These are phyloP conservation scores for Lacerta agilis DNA, from an alignment of 2,797 vertebrate genomes.

Conservation along the genomic window DNA sequence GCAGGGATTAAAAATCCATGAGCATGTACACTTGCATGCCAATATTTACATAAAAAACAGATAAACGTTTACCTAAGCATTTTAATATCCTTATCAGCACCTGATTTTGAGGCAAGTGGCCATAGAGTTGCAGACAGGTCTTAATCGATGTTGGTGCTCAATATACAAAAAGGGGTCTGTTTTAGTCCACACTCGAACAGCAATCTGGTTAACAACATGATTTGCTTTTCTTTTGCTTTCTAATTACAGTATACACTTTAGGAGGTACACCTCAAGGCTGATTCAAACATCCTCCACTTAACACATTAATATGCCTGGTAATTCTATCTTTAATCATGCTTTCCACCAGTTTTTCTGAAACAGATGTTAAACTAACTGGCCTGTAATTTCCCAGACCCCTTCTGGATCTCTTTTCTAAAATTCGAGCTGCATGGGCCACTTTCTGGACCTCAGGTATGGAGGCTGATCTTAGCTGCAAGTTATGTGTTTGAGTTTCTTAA, in stretches of 20 bases:
- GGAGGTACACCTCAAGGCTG: no score
- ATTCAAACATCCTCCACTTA: no score
- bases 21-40: neutral
- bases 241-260: neutral
- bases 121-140: neutral
- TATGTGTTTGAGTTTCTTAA: no score
- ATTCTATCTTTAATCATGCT: no score
- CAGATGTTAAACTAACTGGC: no score
- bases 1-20: neutral
- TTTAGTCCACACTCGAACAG: neutral
- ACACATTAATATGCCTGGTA: no score
- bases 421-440: no score
- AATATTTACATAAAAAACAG: neutral
- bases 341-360: no score
- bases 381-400: no score
- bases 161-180: neutral
- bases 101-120: neutral
- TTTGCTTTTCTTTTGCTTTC: neutral
- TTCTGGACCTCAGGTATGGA: no score
- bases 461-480: no score
- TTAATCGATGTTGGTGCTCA: neutral
- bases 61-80: neutral
- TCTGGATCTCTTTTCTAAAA: no score
- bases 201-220: neutral
- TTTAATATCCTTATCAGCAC: neutral